These are phyloP conservation scores for Ciconia maguari DNA, from an alignment of 2,113 vertebrate species.

Conservation along the genomic window DNA sequence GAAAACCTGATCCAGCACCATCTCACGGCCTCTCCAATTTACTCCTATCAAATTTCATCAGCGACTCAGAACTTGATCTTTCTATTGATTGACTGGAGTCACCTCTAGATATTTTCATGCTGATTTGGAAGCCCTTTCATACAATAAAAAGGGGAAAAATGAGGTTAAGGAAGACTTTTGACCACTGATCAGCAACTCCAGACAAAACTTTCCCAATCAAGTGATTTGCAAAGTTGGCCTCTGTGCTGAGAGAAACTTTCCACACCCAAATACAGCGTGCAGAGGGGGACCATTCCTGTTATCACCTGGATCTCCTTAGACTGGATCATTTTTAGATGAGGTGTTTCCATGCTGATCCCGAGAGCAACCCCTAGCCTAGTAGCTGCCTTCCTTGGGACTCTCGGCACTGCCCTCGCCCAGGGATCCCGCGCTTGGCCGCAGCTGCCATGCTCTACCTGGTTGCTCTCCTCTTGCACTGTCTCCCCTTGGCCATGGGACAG, in stretches of 20 bases:
- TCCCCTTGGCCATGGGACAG: conserved; percentile 84
- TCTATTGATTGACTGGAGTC: conserved; percentile 71
- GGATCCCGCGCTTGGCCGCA: conserved; percentile 20
- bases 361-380: conserved; percentile 71
- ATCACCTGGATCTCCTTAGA: not conserved
- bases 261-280: not conserved
- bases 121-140: conserved; percentile 55
- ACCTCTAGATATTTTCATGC: conserved; percentile 67
- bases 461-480: conserved; percentile 81
- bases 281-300: not conserved
- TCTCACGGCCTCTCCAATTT: conserved; percentile 42
- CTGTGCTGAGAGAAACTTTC: not conserved
- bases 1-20: conserved; percentile 64
- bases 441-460: conserved; percentile 85
- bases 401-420: conserved; percentile 27
- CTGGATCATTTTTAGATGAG: conserved; percentile 48
- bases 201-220: conserved; percentile 35
- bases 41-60: conserved; percentile 74
- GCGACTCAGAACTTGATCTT: conserved; percentile 70
- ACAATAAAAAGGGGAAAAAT: conserved; percentile 21
- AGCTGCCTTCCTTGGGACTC: conserved; percentile 72
- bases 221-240: conserved; percentile 21
- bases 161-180: conserved; percentile 63
- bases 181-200: conserved; percentile 57
- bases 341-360: conserved; percentile 82